phyloP scores from a whole-genome alignment of 2,888 invertebrate species.

The Sclerodermus sp. region DNA sequence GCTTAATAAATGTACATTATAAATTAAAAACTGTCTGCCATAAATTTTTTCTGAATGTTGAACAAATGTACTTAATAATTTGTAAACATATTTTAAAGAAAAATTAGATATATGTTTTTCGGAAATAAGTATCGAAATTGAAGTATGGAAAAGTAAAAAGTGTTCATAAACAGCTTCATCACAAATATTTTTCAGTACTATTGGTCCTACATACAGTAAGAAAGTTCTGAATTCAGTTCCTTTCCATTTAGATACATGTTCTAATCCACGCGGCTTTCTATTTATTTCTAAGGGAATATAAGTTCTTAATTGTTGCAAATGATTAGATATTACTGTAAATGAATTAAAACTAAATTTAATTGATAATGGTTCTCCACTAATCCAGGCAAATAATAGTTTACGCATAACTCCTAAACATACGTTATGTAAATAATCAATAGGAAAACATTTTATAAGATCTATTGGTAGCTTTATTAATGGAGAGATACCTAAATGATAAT shows the following conservation, averaged over 20 bases:
- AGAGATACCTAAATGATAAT: not conserved
- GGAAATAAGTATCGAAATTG: conserved; percentile 2
- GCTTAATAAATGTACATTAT: conserved; percentile 2
- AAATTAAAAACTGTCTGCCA: not conserved
- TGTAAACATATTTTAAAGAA: not conserved
- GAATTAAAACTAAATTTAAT: not conserved
- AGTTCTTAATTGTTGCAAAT: no score
- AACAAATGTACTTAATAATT: not conserved
- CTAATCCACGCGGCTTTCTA: no score
- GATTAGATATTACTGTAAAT: no score
- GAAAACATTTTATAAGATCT: conserved; percentile 3
- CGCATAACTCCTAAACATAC: not conserved
- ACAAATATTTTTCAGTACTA: no score
- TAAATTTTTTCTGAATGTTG: not conserved
- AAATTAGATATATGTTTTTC: conserved; percentile 1
- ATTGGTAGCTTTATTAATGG: not conserved
- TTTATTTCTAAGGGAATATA: no score
- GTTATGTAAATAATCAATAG: conserved; percentile 4
- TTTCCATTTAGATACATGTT: no score
- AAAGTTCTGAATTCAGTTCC: no score
- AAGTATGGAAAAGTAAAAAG: no score
- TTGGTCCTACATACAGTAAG: no score
- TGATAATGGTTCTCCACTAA: not conserved
- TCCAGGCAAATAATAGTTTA: conserved; percentile 1
- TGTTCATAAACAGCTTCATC: no score